Conservation (phyloP, 2,888 invertebrate species). For the Norana najaformis region DNA sequence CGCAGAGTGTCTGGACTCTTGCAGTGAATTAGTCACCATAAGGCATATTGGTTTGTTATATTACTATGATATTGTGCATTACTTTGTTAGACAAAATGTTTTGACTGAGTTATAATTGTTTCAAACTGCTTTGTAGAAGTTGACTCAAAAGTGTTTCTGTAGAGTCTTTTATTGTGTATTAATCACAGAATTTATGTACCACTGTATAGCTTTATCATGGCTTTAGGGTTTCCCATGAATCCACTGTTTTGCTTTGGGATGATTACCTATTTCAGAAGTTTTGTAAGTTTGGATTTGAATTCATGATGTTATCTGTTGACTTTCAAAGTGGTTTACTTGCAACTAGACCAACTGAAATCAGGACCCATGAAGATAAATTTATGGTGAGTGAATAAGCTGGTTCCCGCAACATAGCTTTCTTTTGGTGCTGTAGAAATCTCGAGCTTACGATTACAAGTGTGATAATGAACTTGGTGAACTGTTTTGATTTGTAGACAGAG, state of each 20-base stretch:
- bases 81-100: neutral
- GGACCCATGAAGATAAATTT: too few species aligned
- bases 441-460: too few species aligned
- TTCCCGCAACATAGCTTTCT: too few species aligned
- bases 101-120: neutral
- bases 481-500: neutral
- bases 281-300: too few species aligned
- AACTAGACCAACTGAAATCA: too few species aligned
- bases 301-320: too few species aligned
- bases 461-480: neutral
- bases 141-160: neutral
- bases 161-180: neutral
- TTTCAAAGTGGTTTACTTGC: too few species aligned
- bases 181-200: neutral
- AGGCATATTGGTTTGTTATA: neutral
- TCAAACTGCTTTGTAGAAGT: neutral
- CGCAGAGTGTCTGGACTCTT: neutral
- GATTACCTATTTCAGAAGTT: too few species aligned
- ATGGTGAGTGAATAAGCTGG: too few species aligned
- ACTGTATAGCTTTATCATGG: neutral
- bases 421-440: too few species aligned
- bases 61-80: neutral
- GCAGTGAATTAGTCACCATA: neutral
- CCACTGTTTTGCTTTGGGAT: too few species aligned
- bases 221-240: neutral